Evolutionary conservation across 2,797 vertebrate species (phyloP).

Genomic region (Iguana delicatissima): DNA sequence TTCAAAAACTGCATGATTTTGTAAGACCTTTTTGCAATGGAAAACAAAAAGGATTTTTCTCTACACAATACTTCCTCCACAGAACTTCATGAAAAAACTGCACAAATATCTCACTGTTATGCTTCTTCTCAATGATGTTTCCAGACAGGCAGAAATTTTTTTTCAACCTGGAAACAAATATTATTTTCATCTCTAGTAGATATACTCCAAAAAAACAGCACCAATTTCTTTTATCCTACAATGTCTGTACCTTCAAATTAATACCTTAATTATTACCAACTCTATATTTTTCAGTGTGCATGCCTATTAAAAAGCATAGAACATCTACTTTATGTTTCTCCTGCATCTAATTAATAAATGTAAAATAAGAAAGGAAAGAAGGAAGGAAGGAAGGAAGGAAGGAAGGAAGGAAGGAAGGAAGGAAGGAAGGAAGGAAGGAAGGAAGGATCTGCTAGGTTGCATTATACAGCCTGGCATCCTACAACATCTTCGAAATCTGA

Average conservation of each 20-base stretch:
- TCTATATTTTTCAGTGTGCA: background rate
- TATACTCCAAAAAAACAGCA: no score
- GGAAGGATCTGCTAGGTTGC: background rate
- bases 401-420: background rate
- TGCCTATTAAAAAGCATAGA: background rate
- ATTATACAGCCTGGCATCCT: background rate
- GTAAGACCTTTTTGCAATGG: no score
- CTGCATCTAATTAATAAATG: slow-evolving; percentile 13
- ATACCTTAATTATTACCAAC: background rate
- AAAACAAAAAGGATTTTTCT: no score
- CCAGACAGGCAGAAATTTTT: no score
- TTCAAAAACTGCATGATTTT: no score
- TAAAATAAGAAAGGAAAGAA: background rate
- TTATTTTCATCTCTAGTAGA: no score
- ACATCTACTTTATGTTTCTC: background rate
- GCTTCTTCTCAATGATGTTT: no score
- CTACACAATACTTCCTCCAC: no score
- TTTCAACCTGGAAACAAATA: no score
- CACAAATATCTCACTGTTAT: no score
- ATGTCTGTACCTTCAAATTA: background rate
- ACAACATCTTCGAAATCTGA: slow-evolving; percentile 73
- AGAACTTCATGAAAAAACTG: no score
- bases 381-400: no score
- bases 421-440: background rate
- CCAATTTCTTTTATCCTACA: background rate